Base-by-base conservation (phyloP, 2,888 invertebrate species). In the Dryobotodes eremita region DNA sequence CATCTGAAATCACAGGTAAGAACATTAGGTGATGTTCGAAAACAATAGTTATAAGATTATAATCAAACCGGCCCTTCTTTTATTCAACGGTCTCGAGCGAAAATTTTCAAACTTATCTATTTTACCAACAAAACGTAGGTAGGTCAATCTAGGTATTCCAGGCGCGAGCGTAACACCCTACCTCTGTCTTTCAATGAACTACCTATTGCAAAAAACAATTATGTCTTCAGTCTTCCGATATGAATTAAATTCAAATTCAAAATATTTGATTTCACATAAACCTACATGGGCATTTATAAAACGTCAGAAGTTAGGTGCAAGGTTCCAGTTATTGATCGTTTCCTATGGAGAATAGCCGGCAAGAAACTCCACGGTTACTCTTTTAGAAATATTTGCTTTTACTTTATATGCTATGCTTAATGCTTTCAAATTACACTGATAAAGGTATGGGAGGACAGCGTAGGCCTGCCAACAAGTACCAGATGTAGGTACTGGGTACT, bases 1-100 rank as follows among this genome's bases (percentile, higher is more conserved):
- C 90, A 79, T 82, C 95, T 95, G 92, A 57, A 94, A 94, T 79
- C 42, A 71, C 23, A 77, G 11, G 17, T 68, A 70, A 72, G 17
- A 72, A 36, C 11, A 23, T 77, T 62, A 66, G 13, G 48, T 17
- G 10, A 36, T 55, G 55, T 48, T 57, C 48, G 2, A 17, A 17
- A 57, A 69, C 4, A 15, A 2, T 48, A 42, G 2, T 0, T 5
- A 23, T 50, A n/a, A 17, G 7, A 70, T 36, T 64, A 10, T 55
- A n/a, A 2, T 26, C 17, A 36, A 50, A 26, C 17, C 59, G 6
- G 26, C 6, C 26, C 23, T 55, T 36, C n/a, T 48, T 31, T 13
- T 36, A 31, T 57, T 15, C 20, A 36, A 48, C 0, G 17, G 7
- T 11, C 0, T 36, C 48, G 4, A 6, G 15, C 2, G 20, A n/a